These are phyloP conservation scores for Loriculus beryllinus DNA, from an alignment of 2,797 vertebrate species.

Conservation along the genomic window DNA sequence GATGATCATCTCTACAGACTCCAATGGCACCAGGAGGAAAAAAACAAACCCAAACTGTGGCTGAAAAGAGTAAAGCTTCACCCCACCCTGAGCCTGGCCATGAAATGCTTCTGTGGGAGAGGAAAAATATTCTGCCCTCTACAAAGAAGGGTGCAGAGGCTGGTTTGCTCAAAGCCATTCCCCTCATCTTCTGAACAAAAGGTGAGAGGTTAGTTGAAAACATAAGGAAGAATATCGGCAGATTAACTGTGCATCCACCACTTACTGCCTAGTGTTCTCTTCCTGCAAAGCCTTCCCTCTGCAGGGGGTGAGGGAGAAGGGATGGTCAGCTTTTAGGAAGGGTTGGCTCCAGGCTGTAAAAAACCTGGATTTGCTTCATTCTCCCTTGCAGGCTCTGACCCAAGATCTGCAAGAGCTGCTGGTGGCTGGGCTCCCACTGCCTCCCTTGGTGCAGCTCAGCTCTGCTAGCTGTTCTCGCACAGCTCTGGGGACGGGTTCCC, in stretches of 20 bases:
- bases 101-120: neutral
- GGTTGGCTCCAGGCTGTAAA: neutral
- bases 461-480: neutral
- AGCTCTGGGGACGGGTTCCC: neutral
- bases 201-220: neutral
- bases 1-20: neutral
- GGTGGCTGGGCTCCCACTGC: neutral
- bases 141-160: neutral
- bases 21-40: accelerated
- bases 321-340: neutral
- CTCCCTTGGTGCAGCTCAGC: neutral
- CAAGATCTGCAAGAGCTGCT: neutral
- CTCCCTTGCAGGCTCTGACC: neutral
- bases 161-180: neutral
- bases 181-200: neutral
- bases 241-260: neutral
- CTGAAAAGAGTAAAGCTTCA: neutral
- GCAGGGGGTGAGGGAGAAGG: neutral
- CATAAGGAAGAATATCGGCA: neutral
- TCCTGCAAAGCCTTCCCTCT: neutral
- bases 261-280: neutral
- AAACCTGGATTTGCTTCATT: neutral
- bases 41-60: neutral
- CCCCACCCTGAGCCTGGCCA: neutral
- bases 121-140: neutral